Base-by-base conservation (phyloP, 53 echinoderm and acorn worm genomes). In the Antedon mediterranea region DNA sequence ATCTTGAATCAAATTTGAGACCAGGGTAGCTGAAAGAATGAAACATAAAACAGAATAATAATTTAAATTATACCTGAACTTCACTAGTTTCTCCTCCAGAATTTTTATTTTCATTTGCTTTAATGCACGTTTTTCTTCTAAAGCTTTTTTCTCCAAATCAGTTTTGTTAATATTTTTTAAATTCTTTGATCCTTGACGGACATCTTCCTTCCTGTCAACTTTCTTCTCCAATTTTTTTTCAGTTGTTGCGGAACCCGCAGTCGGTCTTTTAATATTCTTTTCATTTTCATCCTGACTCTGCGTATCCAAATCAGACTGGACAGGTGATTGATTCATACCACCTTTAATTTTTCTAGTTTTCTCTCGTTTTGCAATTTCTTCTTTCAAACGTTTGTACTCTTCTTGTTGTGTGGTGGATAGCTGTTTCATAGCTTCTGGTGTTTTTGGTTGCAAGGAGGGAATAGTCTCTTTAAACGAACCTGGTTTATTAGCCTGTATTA, bases 321-420 rank as follows among this genome's bases (percentile, higher is more conserved):
- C 28, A 43, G 78, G 43, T 28, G 43, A 43, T 6, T 32, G 33
- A n/a, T 31, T 76, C 7, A 34, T 26, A 33, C 33, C 34, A 4
- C 33, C 70, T 7, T 78, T 34, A 14, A 30, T 4, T 28, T 8
- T 29, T 28, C 14, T 43, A 8, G 41, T 75, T 29, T 86, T 90
- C 77, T 98, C 92, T 57, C 90, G 72, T 4, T 90, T 75, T 15
- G 88, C 86, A 0, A 98, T 90, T 82, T 93, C 98, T 72, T 89
- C 81, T 30, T 93, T 85, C 6, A 98, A 82, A 71, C 88, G 82
- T 18, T 85, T 85, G 81, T 98, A 93, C 43, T 98, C 98, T 2
- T 88, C 88, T 9, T 85, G 81, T 23, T 90, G 92, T 0, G 80
- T 72, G 15, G 88, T 86, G 0, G 92, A 88, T 23, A 90, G 72